Percentiles rank a stretch among this genome's conserved stretches.
Conservation (phyloP, 2,113 vertebrate species). For the Pyrgilauda ruficollis region DNA sequence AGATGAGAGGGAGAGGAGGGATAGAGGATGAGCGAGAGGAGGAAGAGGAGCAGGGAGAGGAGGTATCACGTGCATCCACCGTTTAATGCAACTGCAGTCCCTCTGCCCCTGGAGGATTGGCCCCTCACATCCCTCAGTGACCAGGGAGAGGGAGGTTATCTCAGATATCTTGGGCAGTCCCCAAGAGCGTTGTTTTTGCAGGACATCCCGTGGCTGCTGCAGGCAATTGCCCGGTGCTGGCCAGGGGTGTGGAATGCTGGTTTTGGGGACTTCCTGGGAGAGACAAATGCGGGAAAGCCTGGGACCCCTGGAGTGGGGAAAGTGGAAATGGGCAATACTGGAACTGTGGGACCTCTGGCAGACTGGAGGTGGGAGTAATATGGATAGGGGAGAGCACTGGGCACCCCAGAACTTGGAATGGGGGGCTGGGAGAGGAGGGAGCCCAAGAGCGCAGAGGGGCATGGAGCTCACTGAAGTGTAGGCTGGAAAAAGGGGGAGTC, state of each 20-base stretch:
- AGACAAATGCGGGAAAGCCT: background rate
- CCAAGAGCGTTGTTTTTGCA: too few species aligned
- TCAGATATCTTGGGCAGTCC: background rate
- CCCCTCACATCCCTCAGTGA: background rate
- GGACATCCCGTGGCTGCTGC: background rate
- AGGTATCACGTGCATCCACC: background rate
- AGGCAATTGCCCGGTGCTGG: background rate
- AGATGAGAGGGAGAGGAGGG: background rate
- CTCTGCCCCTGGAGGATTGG: background rate
- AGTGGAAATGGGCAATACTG: background rate
- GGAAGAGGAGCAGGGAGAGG: background rate
- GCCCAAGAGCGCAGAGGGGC: background rate
- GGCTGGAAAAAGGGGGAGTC: background rate
- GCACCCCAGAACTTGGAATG: background rate
- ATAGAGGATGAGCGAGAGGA: background rate
- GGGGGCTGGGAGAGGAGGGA: background rate
- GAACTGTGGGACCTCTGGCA: background rate
- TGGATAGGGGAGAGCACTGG: background rate
- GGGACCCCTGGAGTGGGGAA: background rate
- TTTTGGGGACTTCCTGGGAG: background rate
- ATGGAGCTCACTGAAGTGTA: background rate
- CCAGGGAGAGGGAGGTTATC: background rate
- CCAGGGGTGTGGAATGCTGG: background rate
- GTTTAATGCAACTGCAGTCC: background rate
- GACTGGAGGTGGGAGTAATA: background rate